Percentiles rank a stretch among this genome's conserved stretches.
These are phyloP conservation scores for Sminthurinus aureus DNA, from an alignment of 2,888 invertebrate species.

Conservation along the genomic window DNA sequence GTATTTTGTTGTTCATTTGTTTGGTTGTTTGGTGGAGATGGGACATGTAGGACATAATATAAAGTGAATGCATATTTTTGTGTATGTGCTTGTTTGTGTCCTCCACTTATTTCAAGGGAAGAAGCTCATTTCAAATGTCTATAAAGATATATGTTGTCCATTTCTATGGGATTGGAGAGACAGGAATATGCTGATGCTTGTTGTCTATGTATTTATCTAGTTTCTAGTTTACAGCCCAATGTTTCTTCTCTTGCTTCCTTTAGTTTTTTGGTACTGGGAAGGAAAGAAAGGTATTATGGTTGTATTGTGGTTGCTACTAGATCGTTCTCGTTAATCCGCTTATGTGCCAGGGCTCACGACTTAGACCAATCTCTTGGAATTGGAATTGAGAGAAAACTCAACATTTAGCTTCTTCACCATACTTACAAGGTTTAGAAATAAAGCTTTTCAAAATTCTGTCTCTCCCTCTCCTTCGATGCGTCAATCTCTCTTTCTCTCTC, in stretches of 20 bases:
- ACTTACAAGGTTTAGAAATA: too few species aligned
- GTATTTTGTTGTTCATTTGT: too few species aligned
- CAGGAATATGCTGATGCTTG: too few species aligned
- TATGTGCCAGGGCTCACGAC: constrained; percentile 11
- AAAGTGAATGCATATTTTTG: too few species aligned
- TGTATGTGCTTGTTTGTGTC: background rate
- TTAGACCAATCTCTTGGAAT: background rate
- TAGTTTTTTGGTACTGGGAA: constrained; percentile 26
- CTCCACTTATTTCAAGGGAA: background rate
- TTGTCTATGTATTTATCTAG: background rate
- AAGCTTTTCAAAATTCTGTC: too few species aligned
- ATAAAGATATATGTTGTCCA: too few species aligned
- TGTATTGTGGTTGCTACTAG: constrained; percentile 28
- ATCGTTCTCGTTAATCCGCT: constrained; percentile 36
- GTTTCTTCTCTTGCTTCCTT: too few species aligned
- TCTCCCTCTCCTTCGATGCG: too few species aligned
- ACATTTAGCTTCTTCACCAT: background rate
- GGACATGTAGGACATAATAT: too few species aligned
- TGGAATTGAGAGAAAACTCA: constrained; percentile 4
- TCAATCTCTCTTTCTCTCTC: too few species aligned
- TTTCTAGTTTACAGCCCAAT: background rate
- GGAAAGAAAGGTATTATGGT: constrained; percentile 21
- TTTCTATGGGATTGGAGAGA: background rate
- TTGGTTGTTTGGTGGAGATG: too few species aligned
- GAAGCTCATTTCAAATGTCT: too few species aligned